Conservation (phyloP, 2,113 vertebrate genomes). For the Oostethus manadensis region DNA sequence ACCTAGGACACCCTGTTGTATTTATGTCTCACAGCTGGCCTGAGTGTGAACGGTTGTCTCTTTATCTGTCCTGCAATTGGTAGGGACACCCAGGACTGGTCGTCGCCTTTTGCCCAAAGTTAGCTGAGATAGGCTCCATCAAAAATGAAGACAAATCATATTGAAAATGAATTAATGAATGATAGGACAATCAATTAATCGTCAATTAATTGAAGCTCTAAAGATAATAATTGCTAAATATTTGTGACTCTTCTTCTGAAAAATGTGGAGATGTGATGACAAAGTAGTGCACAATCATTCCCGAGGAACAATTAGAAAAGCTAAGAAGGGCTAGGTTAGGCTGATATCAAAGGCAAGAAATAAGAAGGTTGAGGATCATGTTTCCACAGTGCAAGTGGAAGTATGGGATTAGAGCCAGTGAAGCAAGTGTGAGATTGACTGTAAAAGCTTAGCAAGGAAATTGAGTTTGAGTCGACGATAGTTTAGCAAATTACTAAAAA, state of each 20-base stretch:
- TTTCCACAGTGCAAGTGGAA: conserved; percentile 38
- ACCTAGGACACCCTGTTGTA: too few species aligned
- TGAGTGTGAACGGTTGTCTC: too few species aligned
- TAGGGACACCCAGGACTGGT: too few species aligned
- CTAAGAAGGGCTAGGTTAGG: conserved; percentile 19
- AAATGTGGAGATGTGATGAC: conserved; percentile 32
- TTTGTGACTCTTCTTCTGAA: conserved; percentile 3
- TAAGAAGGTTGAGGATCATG: conserved; percentile 30
- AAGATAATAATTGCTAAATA: conserved; percentile 5
- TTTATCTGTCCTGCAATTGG: too few species aligned
- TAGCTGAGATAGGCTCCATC: too few species aligned
- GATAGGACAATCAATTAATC: too few species aligned
- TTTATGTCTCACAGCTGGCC: too few species aligned
- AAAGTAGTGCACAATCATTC: conserved; percentile 23
- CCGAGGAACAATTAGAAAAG: conserved; percentile 28
- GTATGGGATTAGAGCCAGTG: conserved; percentile 37
- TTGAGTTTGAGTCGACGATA: conserved; percentile 31
- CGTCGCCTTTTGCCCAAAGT: too few species aligned
- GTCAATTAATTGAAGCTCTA: too few species aligned
- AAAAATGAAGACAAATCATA: neutral
- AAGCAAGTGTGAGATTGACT: conserved; percentile 44
- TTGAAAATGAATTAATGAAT: too few species aligned
- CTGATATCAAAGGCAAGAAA: conserved; percentile 28
- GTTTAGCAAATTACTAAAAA: conserved; percentile 15
- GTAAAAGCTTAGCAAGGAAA: conserved; percentile 38